A percentile compares a stretch with the other conserved stretches of the same genome.
Evolutionary conservation across 2,797 vertebrate species (phyloP).

Genomic region (Chelidonichthys spinosus): DNA sequence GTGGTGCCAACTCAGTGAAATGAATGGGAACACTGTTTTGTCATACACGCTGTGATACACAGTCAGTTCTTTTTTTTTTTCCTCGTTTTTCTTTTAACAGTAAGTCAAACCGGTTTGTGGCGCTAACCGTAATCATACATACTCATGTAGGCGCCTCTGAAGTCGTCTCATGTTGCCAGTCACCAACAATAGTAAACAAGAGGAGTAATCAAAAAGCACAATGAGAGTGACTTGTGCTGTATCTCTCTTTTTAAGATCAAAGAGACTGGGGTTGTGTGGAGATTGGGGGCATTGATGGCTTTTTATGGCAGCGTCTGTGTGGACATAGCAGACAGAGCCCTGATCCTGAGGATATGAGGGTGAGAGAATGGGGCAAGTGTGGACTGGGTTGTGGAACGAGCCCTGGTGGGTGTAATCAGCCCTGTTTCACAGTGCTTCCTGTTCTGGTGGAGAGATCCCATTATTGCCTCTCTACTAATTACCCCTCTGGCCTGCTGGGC

Average conservation of each 20-base stretch:
- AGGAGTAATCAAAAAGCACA: slow-evolving; percentile 59
- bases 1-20: slow-evolving; percentile 30
- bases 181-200: slow-evolving; percentile 46
- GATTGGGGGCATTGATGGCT: slow-evolving; percentile 56
- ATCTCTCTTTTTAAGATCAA: slow-evolving; percentile 64
- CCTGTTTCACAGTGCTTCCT: slow-evolving; percentile 74
- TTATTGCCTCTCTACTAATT: slow-evolving; percentile 81
- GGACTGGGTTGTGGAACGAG: slow-evolving; percentile 60
- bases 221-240: slow-evolving; percentile 56
- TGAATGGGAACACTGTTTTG: slow-evolving; percentile 37
- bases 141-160: slow-evolving; percentile 19
- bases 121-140: slow-evolving; percentile 20
- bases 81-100: neutral
- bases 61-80: neutral
- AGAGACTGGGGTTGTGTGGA: slow-evolving; percentile 46
- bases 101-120: slow-evolving; percentile 37
- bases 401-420: slow-evolving; percentile 64
- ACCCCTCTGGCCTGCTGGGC: slow-evolving; percentile 59
- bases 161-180: slow-evolving; percentile 28
- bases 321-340: slow-evolving; percentile 65
- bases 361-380: slow-evolving; percentile 71
- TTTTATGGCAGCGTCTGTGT: slow-evolving; percentile 78
- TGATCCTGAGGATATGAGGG: slow-evolving; percentile 67
- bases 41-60: slow-evolving; percentile 14
- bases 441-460: slow-evolving; percentile 73